Evolutionary conservation across 1,140 invertebrate genomes (phyloP).

Genomic region (Mactra quadrangularis): DNA sequence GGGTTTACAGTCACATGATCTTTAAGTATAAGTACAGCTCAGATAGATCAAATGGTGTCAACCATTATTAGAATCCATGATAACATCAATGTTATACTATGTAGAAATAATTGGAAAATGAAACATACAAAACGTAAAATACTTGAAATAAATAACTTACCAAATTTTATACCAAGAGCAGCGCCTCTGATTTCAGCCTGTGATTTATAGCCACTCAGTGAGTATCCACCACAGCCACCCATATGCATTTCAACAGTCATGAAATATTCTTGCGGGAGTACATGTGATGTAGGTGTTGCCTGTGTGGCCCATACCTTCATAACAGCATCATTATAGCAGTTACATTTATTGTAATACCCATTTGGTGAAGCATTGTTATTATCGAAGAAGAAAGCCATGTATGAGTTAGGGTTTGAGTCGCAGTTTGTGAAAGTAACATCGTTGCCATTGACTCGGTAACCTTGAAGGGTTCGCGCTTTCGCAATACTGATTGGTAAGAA

Average conservation of each 20-base stretch:
- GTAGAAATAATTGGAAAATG: no score
- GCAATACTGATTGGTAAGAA: not conserved
- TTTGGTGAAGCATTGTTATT: not conserved
- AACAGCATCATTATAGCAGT: not conserved
- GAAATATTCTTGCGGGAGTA: conserved; percentile 8
- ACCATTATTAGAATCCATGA: no score
- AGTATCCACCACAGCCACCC: conserved; percentile 40
- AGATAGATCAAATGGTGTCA: no score
- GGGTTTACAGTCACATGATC: no score
- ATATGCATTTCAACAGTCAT: conserved; percentile 16
- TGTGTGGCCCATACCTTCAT: not conserved
- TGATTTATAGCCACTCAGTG: not conserved
- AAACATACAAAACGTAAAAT: no score
- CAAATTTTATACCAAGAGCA: conserved; percentile 18
- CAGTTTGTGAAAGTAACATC: conserved; percentile 37
- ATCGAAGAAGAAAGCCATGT: conserved; percentile 37
- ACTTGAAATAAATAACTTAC: no score
- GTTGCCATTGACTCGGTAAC: not conserved
- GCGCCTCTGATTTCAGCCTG: not conserved
- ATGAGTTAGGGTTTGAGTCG: conserved; percentile 17
- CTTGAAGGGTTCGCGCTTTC: not conserved
- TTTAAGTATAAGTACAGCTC: no score
- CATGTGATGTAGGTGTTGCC: not conserved
- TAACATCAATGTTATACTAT: no score
- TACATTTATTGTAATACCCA: not conserved